phyloP scores from a whole-genome alignment of 2,888 invertebrate species.

The Yponomeuta evonymella region DNA sequence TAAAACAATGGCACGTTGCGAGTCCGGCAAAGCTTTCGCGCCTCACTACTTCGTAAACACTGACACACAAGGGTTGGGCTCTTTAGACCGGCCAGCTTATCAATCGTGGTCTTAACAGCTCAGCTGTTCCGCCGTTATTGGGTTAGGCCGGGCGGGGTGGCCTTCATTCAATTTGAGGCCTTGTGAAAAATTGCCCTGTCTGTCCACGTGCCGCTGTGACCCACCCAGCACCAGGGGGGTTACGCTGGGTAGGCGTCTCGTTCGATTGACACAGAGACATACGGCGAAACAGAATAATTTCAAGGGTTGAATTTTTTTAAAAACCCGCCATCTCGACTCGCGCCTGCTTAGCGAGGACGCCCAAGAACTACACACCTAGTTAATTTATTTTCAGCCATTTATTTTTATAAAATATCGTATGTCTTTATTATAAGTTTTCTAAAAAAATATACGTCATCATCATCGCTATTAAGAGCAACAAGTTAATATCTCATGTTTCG shows the following conservation, averaged over 20 bases:
- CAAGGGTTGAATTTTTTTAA: no score
- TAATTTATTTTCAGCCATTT: no score
- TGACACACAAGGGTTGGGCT: not conserved
- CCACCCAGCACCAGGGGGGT: not conserved
- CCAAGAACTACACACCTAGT: no score
- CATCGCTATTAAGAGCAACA: no score
- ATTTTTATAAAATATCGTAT: no score
- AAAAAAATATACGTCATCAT: no score
- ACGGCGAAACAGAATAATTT: not conserved
- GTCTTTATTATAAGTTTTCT: no score
- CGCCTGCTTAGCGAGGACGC: no score
- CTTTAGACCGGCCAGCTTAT: conserved; percentile 8
- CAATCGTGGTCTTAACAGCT: conserved; percentile 17
- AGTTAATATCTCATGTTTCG: no score
- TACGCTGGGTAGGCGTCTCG: not conserved
- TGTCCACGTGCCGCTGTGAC: conserved; percentile 5
- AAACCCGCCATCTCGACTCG: no score
- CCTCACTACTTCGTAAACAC: not conserved
- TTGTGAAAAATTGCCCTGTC: conserved; percentile 13
- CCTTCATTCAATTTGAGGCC: conserved; percentile 16
- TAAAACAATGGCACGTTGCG: not conserved
- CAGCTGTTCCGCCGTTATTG: conserved; percentile 18
- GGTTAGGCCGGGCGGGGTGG: conserved; percentile 16
- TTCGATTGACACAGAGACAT: not conserved
- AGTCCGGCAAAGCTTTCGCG: not conserved